Percentiles rank a stretch among this genome's conserved stretches.
Evolutionary conservation across 2,113 vertebrate genomes (phyloP).

Genomic region (Entomyzon cyanotis): DNA sequence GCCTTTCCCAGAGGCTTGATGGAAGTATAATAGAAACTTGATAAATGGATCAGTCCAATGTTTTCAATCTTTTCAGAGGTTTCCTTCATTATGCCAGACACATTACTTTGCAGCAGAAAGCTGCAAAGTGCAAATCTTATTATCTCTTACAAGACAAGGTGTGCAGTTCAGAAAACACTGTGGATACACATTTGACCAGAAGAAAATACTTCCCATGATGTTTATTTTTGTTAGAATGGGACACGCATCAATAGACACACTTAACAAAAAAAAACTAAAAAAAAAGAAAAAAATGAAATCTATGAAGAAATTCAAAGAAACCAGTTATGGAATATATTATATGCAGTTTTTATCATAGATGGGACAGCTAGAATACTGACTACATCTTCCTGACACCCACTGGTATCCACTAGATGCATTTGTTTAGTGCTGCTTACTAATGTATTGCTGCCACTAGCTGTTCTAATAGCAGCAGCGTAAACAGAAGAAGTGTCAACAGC

Average conservation of each 20-base stretch:
- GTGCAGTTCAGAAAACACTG: neutral
- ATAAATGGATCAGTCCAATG: neutral
- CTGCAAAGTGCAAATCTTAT: neutral
- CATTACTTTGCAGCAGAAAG: neutral
- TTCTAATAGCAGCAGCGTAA: neutral
- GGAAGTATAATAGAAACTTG: slow-evolving; percentile 13
- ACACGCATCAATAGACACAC: neutral
- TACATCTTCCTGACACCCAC: neutral
- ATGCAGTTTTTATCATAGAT: neutral
- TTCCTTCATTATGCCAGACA: neutral
- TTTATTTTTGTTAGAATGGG: neutral
- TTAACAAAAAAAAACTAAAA: neutral
- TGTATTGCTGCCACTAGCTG: neutral
- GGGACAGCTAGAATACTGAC: neutral
- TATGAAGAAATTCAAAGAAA: neutral
- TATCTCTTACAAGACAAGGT: neutral
- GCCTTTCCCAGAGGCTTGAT: neutral
- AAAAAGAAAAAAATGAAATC: neutral
- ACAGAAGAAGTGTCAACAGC: neutral
- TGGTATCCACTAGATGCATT: neutral
- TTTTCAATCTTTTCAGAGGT: slow-evolving; percentile 1
- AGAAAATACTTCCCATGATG: neutral
- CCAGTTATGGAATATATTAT: neutral
- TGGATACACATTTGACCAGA: neutral
- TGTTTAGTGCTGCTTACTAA: neutral